These are phyloP conservation scores for Phymanthus crucifer DNA, from an alignment of 92 coral and sea anemone species.

Conservation along the genomic window DNA sequence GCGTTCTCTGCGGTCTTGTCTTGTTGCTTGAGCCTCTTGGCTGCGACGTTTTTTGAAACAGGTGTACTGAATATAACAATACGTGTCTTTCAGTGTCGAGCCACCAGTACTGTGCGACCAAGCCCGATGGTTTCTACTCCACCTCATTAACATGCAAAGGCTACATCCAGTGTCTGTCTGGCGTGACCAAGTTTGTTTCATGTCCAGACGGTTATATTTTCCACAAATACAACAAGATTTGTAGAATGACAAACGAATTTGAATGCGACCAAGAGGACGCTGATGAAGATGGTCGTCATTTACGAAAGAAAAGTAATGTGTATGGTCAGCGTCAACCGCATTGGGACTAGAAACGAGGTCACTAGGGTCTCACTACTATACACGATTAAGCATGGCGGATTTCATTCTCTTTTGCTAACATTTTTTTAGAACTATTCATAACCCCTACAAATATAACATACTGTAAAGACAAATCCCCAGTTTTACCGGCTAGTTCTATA, in stretches of 20 bases:
- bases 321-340: not conserved
- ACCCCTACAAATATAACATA: too few species aligned
- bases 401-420: too few species aligned
- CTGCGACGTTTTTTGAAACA: too few species aligned
- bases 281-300: not conserved
- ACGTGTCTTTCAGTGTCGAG: slow-evolving; percentile 39
- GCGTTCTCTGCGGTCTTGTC: too few species aligned
- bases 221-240: slow-evolving; percentile 36
- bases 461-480: too few species aligned
- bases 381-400: too few species aligned
- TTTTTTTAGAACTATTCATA: too few species aligned
- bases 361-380: too few species aligned
- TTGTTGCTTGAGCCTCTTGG: too few species aligned
- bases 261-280: slow-evolving; percentile 16
- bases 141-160: slow-evolving; percentile 50
- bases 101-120: slow-evolving; percentile 51
- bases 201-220: slow-evolving; percentile 56
- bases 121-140: slow-evolving; percentile 61
- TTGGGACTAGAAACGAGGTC: too few species aligned
- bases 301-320: not conserved
- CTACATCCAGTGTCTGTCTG: slow-evolving; percentile 57
- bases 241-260: slow-evolving; percentile 25
- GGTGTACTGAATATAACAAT: too few species aligned
- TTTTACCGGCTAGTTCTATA: too few species aligned
- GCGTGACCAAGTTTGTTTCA: slow-evolving; percentile 50